Evolutionary conservation across 2,888 invertebrate species (phyloP).

Genomic region (Brassicogethes aeneus): DNA sequence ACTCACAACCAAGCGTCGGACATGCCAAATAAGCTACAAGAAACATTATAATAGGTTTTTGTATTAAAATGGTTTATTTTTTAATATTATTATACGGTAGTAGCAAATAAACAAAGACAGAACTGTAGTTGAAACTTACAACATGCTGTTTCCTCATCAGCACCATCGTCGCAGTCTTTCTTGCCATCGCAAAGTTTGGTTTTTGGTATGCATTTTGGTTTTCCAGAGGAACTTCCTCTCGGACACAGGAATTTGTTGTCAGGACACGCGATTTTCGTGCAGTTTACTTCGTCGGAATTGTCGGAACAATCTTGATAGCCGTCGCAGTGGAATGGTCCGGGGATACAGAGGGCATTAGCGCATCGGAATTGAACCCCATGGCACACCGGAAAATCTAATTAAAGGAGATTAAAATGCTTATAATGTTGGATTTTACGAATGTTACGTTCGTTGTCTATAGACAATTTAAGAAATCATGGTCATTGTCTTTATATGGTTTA

Average conservation of each 20-base stretch:
- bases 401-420: slow-evolving; percentile 11
- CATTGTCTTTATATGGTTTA: no score
- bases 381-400: slow-evolving; percentile 78
- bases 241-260: slow-evolving; percentile 88
- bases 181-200: slow-evolving; percentile 86
- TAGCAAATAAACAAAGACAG: no score
- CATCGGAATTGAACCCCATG: slow-evolving; percentile 88
- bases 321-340: slow-evolving; percentile 74
- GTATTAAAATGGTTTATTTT: no score
- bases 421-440: slow-evolving; percentile 4
- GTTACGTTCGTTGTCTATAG: slow-evolving; percentile 1
- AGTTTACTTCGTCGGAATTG: slow-evolving; percentile 81
- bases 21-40: slow-evolving; percentile 70
- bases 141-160: slow-evolving; percentile 82
- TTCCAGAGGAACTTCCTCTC: slow-evolving; percentile 59
- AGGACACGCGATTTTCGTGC: slow-evolving; percentile 78
- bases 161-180: slow-evolving; percentile 82
- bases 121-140: no score
- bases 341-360: slow-evolving; percentile 88
- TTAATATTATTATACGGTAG: no score
- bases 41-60: slow-evolving; percentile 11
- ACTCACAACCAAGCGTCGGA: slow-evolving; percentile 76
- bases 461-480: background rate
- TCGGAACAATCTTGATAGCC: slow-evolving; percentile 89
- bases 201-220: slow-evolving; percentile 80